phyloP scores from a whole-genome alignment of 2,113 vertebrate species.

The Theristicus caerulescens region DNA sequence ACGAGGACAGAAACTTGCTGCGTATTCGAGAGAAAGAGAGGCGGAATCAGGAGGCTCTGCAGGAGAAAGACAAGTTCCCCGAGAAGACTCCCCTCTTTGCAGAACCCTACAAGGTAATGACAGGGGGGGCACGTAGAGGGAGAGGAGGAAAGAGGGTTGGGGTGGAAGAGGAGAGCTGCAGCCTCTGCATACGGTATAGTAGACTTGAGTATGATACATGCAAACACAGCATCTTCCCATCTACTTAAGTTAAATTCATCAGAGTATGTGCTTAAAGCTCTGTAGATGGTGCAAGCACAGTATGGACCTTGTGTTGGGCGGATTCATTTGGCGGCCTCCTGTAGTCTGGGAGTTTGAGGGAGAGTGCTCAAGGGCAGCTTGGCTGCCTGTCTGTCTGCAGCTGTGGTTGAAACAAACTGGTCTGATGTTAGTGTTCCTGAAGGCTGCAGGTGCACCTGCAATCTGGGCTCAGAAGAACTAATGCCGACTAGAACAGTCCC shows the following conservation, averaged over 20 bases:
- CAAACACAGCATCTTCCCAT: background rate
- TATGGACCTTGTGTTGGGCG: background rate
- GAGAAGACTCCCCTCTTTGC: conserved; percentile 86
- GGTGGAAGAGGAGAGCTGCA: background rate
- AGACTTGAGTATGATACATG: background rate
- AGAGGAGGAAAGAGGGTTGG: background rate
- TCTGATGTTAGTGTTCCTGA: background rate
- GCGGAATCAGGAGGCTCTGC: conserved; percentile 85
- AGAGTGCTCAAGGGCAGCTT: background rate
- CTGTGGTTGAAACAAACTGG: background rate
- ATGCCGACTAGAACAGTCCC: background rate
- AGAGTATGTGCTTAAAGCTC: background rate
- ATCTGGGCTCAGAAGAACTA: background rate
- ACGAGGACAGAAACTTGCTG: conserved; percentile 90
- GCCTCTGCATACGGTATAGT: background rate
- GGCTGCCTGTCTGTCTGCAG: background rate
- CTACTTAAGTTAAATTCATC: background rate
- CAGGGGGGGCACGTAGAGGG: rapidly evolving
- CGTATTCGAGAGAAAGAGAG: conserved; percentile 88
- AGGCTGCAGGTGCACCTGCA: background rate
- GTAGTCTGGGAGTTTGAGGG: background rate
- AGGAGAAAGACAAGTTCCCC: conserved; percentile 76
- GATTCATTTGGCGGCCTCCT: background rate
- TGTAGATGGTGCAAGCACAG: background rate
- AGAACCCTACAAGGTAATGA: conserved; percentile 91